Conservation (phyloP, 2,797 vertebrate species). For the Valencia hispanica region DNA sequence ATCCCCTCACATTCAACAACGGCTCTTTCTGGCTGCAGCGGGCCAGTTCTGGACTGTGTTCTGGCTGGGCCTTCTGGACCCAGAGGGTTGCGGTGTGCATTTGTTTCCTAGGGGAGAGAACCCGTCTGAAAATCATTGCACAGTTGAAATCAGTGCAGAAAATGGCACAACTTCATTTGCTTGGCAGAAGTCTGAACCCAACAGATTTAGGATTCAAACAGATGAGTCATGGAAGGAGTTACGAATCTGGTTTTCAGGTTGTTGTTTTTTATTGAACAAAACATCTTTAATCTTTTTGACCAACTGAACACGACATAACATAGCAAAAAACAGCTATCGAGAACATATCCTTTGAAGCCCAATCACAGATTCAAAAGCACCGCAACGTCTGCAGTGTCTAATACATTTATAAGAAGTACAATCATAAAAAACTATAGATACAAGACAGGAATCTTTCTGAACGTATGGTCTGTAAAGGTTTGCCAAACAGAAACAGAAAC, state of each 20-base stretch:
- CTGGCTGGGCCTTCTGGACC: constrained; percentile 59
- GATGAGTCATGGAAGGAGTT: constrained; percentile 39
- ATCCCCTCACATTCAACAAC: constrained; percentile 62
- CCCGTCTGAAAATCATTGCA: constrained; percentile 7
- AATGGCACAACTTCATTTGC: constrained; percentile 16
- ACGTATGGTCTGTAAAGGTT: constrained; percentile 73
- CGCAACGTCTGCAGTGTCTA: constrained; percentile 69
- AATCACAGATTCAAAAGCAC: constrained; percentile 80
- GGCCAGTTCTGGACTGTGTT: constrained; percentile 61
- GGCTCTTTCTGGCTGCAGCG: constrained; percentile 69
- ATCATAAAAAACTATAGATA: constrained; percentile 79
- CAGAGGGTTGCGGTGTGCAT: constrained; percentile 60
- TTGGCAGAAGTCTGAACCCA: constrained; percentile 21
- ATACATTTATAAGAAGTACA: constrained; percentile 80
- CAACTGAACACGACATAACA: constrained; percentile 75
- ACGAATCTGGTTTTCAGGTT: constrained; percentile 53
- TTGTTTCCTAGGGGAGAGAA: constrained; percentile 62
- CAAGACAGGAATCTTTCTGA: constrained; percentile 65
- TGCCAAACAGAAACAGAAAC: constrained; percentile 59
- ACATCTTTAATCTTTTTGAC: constrained; percentile 73
- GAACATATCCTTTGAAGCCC: constrained; percentile 79
- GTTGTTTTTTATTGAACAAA: constrained; percentile 81
- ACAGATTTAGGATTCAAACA: constrained; percentile 22
- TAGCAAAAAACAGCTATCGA: constrained; percentile 75
- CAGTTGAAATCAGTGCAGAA: neutral